A percentile compares a stretch with the other conserved stretches of the same genome.
Evolutionary conservation across 2,113 vertebrate species (phyloP).

Genomic region (Chunga burmeisteri): DNA sequence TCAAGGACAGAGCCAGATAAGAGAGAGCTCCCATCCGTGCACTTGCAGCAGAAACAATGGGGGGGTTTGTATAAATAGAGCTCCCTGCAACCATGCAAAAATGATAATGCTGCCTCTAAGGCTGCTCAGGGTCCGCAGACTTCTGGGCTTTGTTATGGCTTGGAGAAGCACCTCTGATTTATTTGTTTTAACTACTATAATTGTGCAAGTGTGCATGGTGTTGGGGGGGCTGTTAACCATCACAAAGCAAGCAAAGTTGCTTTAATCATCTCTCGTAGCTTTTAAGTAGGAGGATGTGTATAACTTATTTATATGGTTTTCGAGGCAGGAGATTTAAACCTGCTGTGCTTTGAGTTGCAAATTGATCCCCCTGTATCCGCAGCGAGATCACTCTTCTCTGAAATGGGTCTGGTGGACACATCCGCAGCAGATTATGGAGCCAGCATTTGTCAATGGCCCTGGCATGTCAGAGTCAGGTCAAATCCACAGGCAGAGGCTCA

Average conservation of each 20-base stretch:
- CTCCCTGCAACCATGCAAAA: background rate
- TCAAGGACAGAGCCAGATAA: background rate
- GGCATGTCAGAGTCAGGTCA: background rate
- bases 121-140: rapidly evolving
- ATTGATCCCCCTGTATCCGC: background rate
- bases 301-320: background rate
- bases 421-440: background rate
- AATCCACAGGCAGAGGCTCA: background rate
- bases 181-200: background rate
- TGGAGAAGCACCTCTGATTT: background rate
- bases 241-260: background rate
- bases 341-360: background rate
- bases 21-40: background rate
- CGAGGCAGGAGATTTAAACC: background rate
- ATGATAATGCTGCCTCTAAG: background rate
- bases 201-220: background rate
- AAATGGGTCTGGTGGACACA: background rate
- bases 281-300: background rate
- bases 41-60: background rate
- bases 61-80: background rate
- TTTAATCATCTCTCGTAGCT: background rate
- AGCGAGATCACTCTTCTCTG: background rate
- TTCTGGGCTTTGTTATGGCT: background rate
- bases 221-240: background rate
- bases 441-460: background rate